phyloP scores from a whole-genome alignment of 2,888 invertebrate genomes.

The Cheilosia vernalis region DNA sequence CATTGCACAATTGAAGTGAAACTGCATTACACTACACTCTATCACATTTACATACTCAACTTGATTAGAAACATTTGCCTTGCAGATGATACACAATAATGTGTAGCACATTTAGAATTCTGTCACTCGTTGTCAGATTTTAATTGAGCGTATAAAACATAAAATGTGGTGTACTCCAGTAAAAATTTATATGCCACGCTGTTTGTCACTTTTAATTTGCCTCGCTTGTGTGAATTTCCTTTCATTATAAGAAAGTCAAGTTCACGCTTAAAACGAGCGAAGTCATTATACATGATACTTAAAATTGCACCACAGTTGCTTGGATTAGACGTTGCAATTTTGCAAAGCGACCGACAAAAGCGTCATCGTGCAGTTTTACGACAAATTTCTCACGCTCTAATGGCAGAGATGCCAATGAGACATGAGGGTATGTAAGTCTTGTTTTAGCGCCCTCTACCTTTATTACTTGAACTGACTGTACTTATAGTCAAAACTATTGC shows the following conservation, averaged over 20 bases:
- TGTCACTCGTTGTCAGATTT: slow-evolving; percentile 44
- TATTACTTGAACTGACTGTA: background rate
- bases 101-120: too few species aligned
- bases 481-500: background rate
- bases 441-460: background rate
- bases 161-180: too few species aligned
- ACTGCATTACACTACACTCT: background rate
- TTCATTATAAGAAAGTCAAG: slow-evolving; percentile 43
- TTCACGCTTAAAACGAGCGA: slow-evolving; percentile 14
- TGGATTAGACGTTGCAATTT: too few species aligned
- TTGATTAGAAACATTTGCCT: slow-evolving; percentile 71
- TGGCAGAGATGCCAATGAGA: background rate
- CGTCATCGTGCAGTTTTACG: background rate
- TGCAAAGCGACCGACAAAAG: too few species aligned
- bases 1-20: slow-evolving; percentile 5
- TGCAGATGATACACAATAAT: slow-evolving; percentile 42
- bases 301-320: too few species aligned
- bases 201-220: slow-evolving; percentile 49
- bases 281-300: too few species aligned
- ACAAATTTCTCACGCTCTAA: slow-evolving; percentile 43
- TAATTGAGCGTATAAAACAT: slow-evolving; percentile 52
- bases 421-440: background rate
- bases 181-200: slow-evolving; percentile 18
- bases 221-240: slow-evolving; percentile 27
- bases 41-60: slow-evolving; percentile 57